These are phyloP conservation scores for Patella ulyssiponensis DNA, from an alignment of 2,888 invertebrate genomes.

Conservation along the genomic window DNA sequence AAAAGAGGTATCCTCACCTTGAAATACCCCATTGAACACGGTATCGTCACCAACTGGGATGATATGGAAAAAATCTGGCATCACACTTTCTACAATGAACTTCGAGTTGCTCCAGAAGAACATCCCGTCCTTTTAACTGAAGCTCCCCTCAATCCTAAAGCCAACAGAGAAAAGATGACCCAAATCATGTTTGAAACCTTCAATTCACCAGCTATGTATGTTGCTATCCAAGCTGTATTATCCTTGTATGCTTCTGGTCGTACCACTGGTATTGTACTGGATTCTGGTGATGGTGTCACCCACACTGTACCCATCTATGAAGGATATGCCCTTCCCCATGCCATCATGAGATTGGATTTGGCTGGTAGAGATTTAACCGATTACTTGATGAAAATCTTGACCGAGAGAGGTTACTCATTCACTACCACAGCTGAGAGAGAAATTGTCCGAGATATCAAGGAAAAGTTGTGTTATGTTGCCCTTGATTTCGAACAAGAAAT, in stretches of 20 bases:
- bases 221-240: constrained; percentile 94
- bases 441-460: constrained; percentile 94
- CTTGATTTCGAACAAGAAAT: constrained; percentile 89
- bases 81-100: constrained; percentile 69
- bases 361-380: constrained; percentile 61
- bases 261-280: constrained; percentile 95
- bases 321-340: constrained; percentile 60
- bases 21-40: constrained; percentile 69
- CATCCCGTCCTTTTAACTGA: constrained; percentile 90
- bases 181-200: constrained; percentile 78
- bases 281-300: constrained; percentile 95
- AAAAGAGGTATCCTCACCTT: constrained; percentile 67
- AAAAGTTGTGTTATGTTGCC: constrained; percentile 94
- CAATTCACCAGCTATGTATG: constrained; percentile 94
- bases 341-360: constrained; percentile 56
- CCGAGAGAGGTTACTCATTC: constrained; percentile 69
- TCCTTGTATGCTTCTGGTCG: constrained; percentile 95
- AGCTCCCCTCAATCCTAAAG: constrained; percentile 90
- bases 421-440: constrained; percentile 86
- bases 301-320: constrained; percentile 86
- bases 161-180: constrained; percentile 90
- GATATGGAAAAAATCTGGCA: constrained; percentile 72
- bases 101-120: constrained; percentile 78
- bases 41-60: constrained; percentile 70
- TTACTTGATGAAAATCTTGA: constrained; percentile 75